A percentile compares a stretch with the other conserved stretches of the same genome.
These are phyloP conservation scores for Meda fulgida DNA, from an alignment of 2,797 vertebrate genomes.

Conservation along the genomic window DNA sequence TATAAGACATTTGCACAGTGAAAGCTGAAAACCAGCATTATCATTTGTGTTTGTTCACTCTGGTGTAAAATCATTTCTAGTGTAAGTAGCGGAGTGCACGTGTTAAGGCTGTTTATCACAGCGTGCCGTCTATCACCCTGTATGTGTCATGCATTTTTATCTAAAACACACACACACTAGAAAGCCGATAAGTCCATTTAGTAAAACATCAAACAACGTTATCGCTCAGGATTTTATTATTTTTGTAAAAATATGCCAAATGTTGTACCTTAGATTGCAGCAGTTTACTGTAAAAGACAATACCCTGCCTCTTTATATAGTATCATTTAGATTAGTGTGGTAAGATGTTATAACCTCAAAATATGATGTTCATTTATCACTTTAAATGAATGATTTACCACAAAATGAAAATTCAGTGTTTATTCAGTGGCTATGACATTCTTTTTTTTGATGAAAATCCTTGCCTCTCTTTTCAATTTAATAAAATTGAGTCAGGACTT, in stretches of 20 bases:
- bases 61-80: slow-evolving; percentile 15
- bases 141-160: slow-evolving; percentile 29
- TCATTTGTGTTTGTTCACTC: neutral
- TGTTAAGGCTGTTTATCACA: slow-evolving; percentile 7
- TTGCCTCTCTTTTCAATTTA: neutral
- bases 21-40: neutral
- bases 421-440: neutral
- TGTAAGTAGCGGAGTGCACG: neutral
- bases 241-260: neutral
- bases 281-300: neutral
- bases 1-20: neutral
- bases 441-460: neutral
- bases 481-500: neutral
- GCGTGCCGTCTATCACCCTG: neutral
- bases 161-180: slow-evolving; percentile 33
- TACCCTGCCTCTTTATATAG: neutral
- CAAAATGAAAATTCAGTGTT: neutral
- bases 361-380: neutral
- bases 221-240: slow-evolving; percentile 2
- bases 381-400: neutral
- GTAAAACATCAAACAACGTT: slow-evolving; percentile 36
- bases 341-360: neutral
- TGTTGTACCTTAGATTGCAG: neutral
- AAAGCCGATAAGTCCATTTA: slow-evolving; percentile 14
- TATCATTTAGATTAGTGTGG: neutral